Evolutionary conservation across 2,888 invertebrate species (phyloP), one percentile per base, ranked within the genome.

Genomic region (Polyommatus iphigenia): DNA sequence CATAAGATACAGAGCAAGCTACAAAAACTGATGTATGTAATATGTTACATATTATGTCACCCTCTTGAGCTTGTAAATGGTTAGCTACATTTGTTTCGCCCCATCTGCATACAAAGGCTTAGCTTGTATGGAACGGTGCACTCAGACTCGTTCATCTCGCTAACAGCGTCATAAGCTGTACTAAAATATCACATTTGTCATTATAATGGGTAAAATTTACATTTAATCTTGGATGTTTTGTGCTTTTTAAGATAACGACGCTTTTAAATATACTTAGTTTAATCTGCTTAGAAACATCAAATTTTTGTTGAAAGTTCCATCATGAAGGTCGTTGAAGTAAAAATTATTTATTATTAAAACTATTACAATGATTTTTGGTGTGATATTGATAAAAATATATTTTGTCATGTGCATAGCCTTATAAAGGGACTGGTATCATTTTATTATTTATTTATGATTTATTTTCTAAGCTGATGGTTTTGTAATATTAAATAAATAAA

Each of bases 141-240:
- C 29, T 73, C 50, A 73, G 5, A 24, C 50, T 24, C 50, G 46
- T 50, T 46, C 5, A 73, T 46, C 46, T 46, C 20, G 24, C 50
- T 46, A 73, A 73, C 20, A 73, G 20, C 73, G 24, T 73, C 24
- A 24, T 73, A 73, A 46, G 73, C 72, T 72, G 20, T 46, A 50
- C 24, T 73, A 73, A 73, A 41, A 73, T 73, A 50, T 20, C 24
- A 50, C 20, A 73, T 73, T 73, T 24, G 13, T 73, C 50, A 50
- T 72, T 72, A 41, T 72, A 72, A 41, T 72, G 41, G n/a, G 20
- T 8, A n/a, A 15, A 71, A 18, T 36, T 32, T 36, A 71, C 4
- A 20, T 59, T 59, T 54, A 18, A 18, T 54, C n/a, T 59, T 59
- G 59, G 59, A 54, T 54, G 18, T 54, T 54, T 54, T 54, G 20